Evolutionary conservation across 2,113 vertebrate species (phyloP), one percentile per base, ranked within the genome.

Genomic region (Collichthys lucidus): DNA sequence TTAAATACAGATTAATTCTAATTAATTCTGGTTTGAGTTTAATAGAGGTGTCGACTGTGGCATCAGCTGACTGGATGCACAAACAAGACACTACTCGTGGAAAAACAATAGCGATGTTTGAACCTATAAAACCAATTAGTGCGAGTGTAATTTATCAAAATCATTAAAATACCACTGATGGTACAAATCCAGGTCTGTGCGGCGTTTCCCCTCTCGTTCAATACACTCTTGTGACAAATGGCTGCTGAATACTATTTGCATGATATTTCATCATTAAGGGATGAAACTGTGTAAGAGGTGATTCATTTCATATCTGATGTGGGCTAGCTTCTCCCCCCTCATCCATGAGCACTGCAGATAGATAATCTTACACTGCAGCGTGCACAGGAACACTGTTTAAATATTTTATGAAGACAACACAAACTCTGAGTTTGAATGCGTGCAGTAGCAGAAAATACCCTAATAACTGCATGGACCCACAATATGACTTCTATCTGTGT

Each of bases 1-100:
- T 87, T 74, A 77, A 70, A 86, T 69, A 78, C n/a, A 78, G 68
- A 89, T 91, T 68, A 29, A 82, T 87, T 79, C 69, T 61, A 86
- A 89, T 87, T 26, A 72, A 84, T 84, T 88, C 80, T 22, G 22
- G 17, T 82, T 69, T 66, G 5, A 65, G 76, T 77, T 72, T 15
- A 29, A 66, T 69, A 69, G 63, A 73, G 69, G 31, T 67, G 69
- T 52, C 80, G 53, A 61, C 64, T 77, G 62, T 26, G 26, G 50
- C 47, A 74, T 82, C 69, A 74, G 63, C 65, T 80, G 68, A 82
- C 55, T 63, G 63, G 17, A 63, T 65, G 46, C 46, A 72, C 17
- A 76, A 66, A 76, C 42, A 57, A 47, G 26, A 20, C 46, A 35
- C 7, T 1, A 31, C 0, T n/a, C 12, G 47, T 42, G 14, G 22